Conservation (phyloP, 2,888 invertebrate species). For the Drosophila niveifrons region DNA sequence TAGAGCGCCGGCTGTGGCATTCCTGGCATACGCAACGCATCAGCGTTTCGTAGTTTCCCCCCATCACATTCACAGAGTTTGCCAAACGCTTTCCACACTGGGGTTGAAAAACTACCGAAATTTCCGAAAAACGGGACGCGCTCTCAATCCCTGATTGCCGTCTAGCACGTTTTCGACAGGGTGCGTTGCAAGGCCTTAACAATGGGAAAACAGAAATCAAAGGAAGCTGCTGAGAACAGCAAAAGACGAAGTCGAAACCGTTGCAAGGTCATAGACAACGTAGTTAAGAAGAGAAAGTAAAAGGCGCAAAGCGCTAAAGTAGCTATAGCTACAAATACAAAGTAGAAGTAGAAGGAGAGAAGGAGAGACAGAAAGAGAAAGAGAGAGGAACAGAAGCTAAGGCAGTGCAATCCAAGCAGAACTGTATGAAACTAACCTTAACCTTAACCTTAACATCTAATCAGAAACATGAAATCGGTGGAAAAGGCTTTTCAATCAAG, state of each 20-base stretch:
- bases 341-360: not conserved
- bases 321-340: not conserved
- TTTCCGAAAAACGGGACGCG: slow-evolving; percentile 54
- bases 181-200: slow-evolving; percentile 53
- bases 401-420: not conserved
- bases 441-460: too few species aligned
- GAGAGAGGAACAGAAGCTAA: not conserved
- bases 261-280: slow-evolving; percentile 47
- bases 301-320: not conserved
- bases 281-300: slow-evolving; percentile 14
- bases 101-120: slow-evolving; percentile 54
- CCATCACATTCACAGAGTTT: not conserved
- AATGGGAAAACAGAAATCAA: slow-evolving; percentile 32
- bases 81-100: slow-evolving; percentile 2
- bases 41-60: slow-evolving; percentile 12
- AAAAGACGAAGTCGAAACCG: slow-evolving; percentile 1
- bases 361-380: not conserved
- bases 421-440: too few species aligned
- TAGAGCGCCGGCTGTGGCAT: slow-evolving; percentile 46
- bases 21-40: slow-evolving; percentile 51
- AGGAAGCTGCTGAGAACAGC: slow-evolving; percentile 3
- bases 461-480: too few species aligned
- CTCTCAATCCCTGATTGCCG: slow-evolving; percentile 22
- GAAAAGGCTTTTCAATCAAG: too few species aligned
- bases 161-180: slow-evolving; percentile 41